phyloP scores from a whole-genome alignment of 2,797 vertebrate species.

The Zenarchopterus dispar region DNA sequence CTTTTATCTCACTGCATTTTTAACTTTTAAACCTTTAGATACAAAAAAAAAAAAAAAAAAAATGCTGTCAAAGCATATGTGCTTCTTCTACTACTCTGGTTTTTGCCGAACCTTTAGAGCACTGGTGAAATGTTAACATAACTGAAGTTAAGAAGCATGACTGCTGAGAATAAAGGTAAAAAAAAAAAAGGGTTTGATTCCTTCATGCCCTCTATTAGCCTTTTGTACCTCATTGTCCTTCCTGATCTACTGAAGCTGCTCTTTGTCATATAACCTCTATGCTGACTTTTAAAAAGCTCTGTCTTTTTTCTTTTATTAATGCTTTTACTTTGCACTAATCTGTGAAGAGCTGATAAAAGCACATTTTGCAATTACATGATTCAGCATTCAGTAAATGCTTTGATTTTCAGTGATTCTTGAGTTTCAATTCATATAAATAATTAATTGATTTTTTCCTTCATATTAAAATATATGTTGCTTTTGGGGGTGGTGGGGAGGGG shows the following conservation, averaged over 20 bases:
- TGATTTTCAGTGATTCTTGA: slow-evolving; percentile 29
- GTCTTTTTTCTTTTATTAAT: slow-evolving; percentile 20
- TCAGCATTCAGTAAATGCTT: slow-evolving; percentile 13
- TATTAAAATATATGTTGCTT: slow-evolving; percentile 37
- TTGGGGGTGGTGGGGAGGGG: slow-evolving; percentile 23
- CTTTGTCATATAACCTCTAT: slow-evolving; percentile 52
- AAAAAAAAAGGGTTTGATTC: slow-evolving; percentile 22
- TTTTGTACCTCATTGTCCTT: slow-evolving; percentile 35
- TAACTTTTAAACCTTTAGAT: not conserved
- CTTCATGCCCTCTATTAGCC: slow-evolving; percentile 63
- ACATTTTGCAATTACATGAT: slow-evolving; percentile 17
- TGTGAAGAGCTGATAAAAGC: slow-evolving; percentile 24
- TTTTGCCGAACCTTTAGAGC: not conserved
- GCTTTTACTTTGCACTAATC: slow-evolving; percentile 25
- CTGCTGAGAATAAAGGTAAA: slow-evolving; percentile 17
- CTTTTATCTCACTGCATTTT: not conserved
- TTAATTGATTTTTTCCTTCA: slow-evolving; percentile 27
- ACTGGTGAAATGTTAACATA: too few species aligned
- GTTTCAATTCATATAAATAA: slow-evolving; percentile 16
- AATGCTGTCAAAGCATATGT: slow-evolving; percentile 5
- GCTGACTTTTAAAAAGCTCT: slow-evolving; percentile 11
- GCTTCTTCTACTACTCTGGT: not conserved
- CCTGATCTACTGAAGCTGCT: slow-evolving; percentile 32
- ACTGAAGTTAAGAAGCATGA: slow-evolving; percentile 4
- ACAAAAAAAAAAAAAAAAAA: not conserved